phyloP scores from a whole-genome alignment of 2,113 vertebrate genomes.

The Marcusenius ussheri region DNA sequence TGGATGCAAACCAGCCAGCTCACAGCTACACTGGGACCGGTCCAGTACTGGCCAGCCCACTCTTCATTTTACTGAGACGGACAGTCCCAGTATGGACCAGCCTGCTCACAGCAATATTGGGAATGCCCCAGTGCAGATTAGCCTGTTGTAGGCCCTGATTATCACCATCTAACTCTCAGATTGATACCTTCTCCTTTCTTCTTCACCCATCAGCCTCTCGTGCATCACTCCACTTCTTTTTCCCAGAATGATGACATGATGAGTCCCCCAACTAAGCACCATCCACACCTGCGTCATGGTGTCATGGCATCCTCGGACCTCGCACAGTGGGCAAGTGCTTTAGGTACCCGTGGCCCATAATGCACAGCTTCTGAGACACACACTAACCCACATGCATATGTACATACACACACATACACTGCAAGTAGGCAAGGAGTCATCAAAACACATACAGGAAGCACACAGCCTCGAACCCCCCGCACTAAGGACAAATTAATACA shows the following conservation, averaged over 20 bases:
- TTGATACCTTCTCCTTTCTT: not conserved
- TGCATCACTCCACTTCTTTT: not conserved
- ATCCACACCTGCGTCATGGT: not conserved
- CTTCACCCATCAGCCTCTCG: not conserved
- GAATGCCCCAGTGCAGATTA: not conserved
- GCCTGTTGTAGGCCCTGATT: not conserved
- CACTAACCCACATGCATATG: not conserved
- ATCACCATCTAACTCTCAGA: not conserved
- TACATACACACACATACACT: not conserved
- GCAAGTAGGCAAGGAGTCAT: not conserved
- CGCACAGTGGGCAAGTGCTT: not conserved
- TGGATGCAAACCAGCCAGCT: not conserved
- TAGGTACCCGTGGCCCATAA: not conserved
- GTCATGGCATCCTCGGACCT: not conserved
- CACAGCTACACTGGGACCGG: not conserved
- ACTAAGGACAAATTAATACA: not conserved
- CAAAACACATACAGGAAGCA: not conserved
- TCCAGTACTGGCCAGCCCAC: not conserved
- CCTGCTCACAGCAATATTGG: not conserved
- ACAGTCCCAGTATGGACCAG: not conserved
- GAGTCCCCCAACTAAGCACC: not conserved
- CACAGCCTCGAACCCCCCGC: not conserved
- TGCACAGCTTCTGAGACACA: not conserved
- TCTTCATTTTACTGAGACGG: not conserved
- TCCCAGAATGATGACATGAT: not conserved